Evolutionary conservation across 2,888 invertebrate species (phyloP).

Genomic region (Seira musarum): DNA sequence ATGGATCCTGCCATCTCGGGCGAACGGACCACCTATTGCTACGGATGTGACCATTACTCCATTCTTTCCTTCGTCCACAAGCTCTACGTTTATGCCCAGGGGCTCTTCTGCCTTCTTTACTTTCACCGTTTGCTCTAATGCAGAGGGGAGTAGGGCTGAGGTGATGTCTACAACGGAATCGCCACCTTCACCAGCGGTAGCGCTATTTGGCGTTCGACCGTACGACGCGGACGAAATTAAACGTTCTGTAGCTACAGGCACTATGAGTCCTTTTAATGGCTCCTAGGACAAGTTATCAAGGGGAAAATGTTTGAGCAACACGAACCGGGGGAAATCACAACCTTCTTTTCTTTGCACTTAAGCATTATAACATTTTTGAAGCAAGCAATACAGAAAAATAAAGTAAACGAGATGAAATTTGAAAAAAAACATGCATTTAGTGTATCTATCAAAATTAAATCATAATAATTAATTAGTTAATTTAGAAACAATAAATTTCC

Average conservation of each 20-base stretch:
- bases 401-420: background rate
- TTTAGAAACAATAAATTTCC: too few relatives aligned
- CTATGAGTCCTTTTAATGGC: slow-evolving; percentile 70
- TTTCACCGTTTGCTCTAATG: slow-evolving; percentile 75
- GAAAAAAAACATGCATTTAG: background rate
- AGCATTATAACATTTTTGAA: too few relatives aligned
- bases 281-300: slow-evolving; percentile 40
- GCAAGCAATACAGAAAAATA: background rate
- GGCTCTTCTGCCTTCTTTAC: slow-evolving; percentile 76
- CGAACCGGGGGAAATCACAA: slow-evolving; percentile 21
- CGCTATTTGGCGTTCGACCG: slow-evolving; percentile 34
- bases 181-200: slow-evolving; percentile 21
- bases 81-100: slow-evolving; percentile 76
- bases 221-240: slow-evolving; percentile 68
- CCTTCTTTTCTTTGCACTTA: too few relatives aligned
- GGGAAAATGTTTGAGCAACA: slow-evolving; percentile 17
- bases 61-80: slow-evolving; percentile 76
- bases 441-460: background rate
- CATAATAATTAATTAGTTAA: too few relatives aligned
- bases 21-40: slow-evolving; percentile 75
- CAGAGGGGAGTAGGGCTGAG: slow-evolving; percentile 72
- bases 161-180: slow-evolving; percentile 48
- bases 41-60: slow-evolving; percentile 74
- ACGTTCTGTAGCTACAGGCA: slow-evolving; percentile 71
- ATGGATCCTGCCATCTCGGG: slow-evolving; percentile 76